These are phyloP conservation scores for Euphysa ruthae DNA, from an alignment of 30 jellyfish, hydroid and myxozoan genomes.

Conservation along the genomic window DNA sequence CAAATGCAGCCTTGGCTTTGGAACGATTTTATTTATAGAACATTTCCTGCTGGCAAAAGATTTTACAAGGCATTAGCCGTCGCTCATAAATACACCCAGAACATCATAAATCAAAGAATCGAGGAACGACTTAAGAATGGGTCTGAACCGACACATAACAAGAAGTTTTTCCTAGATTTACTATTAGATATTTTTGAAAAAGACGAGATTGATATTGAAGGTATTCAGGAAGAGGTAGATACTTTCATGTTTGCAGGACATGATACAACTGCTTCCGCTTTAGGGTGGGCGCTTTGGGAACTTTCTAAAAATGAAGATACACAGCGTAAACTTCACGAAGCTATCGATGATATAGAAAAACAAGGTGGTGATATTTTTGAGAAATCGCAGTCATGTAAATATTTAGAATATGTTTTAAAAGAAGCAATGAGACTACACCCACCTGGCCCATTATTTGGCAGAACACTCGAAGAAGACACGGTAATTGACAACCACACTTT, in stretches of 20 bases:
- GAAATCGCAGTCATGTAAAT: not conserved
- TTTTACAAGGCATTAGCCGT: conserved; percentile 34
- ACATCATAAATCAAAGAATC: conserved; percentile 52
- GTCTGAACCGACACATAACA: not conserved
- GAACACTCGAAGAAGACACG: conserved; percentile 43
- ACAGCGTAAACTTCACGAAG: conserved; percentile 57
- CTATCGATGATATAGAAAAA: conserved; percentile 41
- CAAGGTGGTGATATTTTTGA: conserved; percentile 14
- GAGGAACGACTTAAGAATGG: conserved; percentile 6
- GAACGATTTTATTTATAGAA: conserved; percentile 51
- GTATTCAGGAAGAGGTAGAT: conserved; percentile 84
- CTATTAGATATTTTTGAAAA: conserved; percentile 45
- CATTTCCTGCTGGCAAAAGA: conserved; percentile 37
- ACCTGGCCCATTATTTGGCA: conserved; percentile 52
- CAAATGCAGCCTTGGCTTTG: conserved; percentile 44
- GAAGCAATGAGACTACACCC: conserved; percentile 60
- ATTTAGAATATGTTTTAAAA: conserved; percentile 51
- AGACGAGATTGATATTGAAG: conserved; percentile 76
- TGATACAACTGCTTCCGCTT: conserved; percentile 89
- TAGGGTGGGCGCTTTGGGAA: conserved; percentile 50
- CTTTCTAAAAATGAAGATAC: conserved; percentile 62
- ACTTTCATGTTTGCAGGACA: conserved; percentile 98
- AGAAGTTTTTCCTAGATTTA: conserved; percentile 47
- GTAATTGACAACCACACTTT: conserved; percentile 28
- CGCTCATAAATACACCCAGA: conserved; percentile 51